Evolutionary conservation across 2,113 vertebrate species (phyloP).

Genomic region (Suncus etruscus): DNA sequence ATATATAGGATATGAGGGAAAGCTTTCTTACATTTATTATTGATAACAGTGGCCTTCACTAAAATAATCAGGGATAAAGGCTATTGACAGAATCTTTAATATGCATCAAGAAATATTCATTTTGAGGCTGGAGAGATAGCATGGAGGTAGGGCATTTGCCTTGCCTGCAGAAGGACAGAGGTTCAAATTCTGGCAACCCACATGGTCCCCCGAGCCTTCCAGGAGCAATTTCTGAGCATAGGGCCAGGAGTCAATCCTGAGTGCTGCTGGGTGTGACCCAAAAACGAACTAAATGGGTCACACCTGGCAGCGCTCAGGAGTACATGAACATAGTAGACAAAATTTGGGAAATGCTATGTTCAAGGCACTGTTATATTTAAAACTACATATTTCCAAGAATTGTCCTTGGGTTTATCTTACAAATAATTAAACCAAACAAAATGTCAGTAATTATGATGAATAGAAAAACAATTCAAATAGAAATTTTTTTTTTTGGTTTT

Average conservation of each 20-base stretch:
- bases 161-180: too few species aligned
- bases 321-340: slow-evolving; percentile 29
- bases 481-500: too few species aligned
- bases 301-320: too few species aligned
- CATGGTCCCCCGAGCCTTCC: too few species aligned
- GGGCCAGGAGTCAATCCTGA: too few species aligned
- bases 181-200: too few species aligned
- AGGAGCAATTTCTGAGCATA: too few species aligned
- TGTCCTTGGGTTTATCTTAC: slow-evolving; percentile 40
- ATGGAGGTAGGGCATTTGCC: too few species aligned
- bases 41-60: not conserved
- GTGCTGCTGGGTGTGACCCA: too few species aligned
- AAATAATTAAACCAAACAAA: slow-evolving; percentile 58
- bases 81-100: slow-evolving; percentile 40
- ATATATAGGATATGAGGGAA: slow-evolving; percentile 16
- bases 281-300: too few species aligned
- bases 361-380: slow-evolving; percentile 65
- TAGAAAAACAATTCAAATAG: too few species aligned
- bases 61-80: slow-evolving; percentile 18
- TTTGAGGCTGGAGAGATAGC: too few species aligned
- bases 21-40: slow-evolving; percentile 44
- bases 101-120: not conserved
- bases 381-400: slow-evolving; percentile 38
- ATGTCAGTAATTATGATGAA: slow-evolving; percentile 17
- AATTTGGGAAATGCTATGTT: slow-evolving; percentile 50